Base-by-base conservation (phyloP, 2,888 invertebrate genomes). In the Eupithecia tripunctaria region DNA sequence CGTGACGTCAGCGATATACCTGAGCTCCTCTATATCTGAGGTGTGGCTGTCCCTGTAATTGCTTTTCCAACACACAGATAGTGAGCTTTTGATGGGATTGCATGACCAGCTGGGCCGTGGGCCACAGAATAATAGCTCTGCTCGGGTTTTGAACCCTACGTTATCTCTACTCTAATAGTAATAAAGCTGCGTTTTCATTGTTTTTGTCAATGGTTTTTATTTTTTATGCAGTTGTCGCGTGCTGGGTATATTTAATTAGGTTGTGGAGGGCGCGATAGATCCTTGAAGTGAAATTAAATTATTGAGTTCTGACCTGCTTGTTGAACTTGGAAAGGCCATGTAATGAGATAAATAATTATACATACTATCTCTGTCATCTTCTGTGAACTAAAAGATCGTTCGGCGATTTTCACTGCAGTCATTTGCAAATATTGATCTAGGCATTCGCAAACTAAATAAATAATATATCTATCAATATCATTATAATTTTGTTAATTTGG, bases 1-100 rank as follows among this genome's bases (percentile, higher is more conserved):
- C 76, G 78, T 79, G 79, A 76, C 79, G 79, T 79, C 78, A 79
- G 66, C 76, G 70, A 73, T 79, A 73, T 79, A 79, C 79, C 79
- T 79, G 79, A 74, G 76, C 60, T 71, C 75, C 75, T 60, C 64
- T 41, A 68, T 72, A 72, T 47, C 60, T 47, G 63, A 78, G 79
- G 79, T 73, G 79, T 71, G 76, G 75, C 70, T 66, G 67, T 74
- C 65, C 71, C 69, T 71, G 72, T 76, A 79, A 78, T 79, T 73
- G 76, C 72, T 78, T 79, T 79, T 76, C 65, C 71, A 73, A 74
- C 74, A 51, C 76, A 69, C 73, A 65, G 74, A 71, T 70, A 75
- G 71, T 67, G 70, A 69, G 64, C 72, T 67, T 69, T 72, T 62
- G 72, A 68, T 70, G 68, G 67, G 38, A 75, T 72, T 68, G 67